Percentiles rank a stretch among this genome's conserved stretches.
Evolutionary conservation across 2,113 vertebrate species (phyloP).

Genomic region (Chascanopsetta lugubris): DNA sequence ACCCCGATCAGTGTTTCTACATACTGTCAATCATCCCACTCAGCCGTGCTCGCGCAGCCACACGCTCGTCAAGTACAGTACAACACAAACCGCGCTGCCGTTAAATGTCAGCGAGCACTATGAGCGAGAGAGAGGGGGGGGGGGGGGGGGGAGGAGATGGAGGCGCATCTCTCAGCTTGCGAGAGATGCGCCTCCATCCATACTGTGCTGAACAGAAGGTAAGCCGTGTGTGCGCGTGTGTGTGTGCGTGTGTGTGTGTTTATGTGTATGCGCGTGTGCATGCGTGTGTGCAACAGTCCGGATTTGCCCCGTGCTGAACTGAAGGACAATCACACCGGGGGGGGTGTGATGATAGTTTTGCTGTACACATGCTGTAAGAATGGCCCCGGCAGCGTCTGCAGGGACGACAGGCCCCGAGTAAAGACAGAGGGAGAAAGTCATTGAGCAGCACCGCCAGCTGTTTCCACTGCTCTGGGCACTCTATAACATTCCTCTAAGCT

Average conservation of each 20-base stretch:
- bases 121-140: constrained; percentile 20
- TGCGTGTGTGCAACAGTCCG: constrained; percentile 4
- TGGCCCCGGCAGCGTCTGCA: constrained; percentile 51
- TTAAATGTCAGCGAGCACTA: constrained; percentile 64
- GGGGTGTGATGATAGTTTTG: constrained; percentile 55
- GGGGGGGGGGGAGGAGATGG: no score
- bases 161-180: constrained; percentile 41
- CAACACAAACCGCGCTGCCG: constrained; percentile 9
- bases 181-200: constrained; percentile 24
- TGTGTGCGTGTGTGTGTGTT: neutral
- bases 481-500: constrained; percentile 66
- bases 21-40: constrained; percentile 40
- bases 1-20: constrained; percentile 16
- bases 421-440: constrained; percentile 62
- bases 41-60: neutral
- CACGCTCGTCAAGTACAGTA: constrained; percentile 8
- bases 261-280: neutral
- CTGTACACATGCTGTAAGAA: constrained; percentile 57
- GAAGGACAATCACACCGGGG: constrained; percentile 53
- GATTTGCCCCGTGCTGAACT: constrained; percentile 38
- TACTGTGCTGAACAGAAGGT: constrained; percentile 39
- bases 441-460: constrained; percentile 60
- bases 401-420: constrained; percentile 46
- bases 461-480: constrained; percentile 63
- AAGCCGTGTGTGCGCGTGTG: constrained; percentile 4